Evolutionary conservation across 1,140 invertebrate species (phyloP), one percentile per base, ranked within the genome.

Genomic region (Elysia chlorotica): DNA sequence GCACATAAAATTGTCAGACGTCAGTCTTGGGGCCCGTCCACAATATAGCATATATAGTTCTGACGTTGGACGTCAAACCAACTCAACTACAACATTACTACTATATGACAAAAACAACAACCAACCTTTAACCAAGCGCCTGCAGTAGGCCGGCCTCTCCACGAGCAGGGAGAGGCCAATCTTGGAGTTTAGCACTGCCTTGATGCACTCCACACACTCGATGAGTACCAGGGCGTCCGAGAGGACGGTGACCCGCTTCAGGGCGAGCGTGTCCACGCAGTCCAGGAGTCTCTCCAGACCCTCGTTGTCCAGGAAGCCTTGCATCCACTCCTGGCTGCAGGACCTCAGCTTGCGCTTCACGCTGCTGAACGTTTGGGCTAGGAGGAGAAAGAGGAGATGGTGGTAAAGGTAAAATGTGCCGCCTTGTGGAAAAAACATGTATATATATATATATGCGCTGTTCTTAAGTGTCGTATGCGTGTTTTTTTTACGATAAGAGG

Each of bases 111-210:
- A n/a, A n/a, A n/a, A n/a, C n/a, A n/a, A n/a, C n/a, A n/a, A 53
- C 68, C 69, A 82, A 90, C 89, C 86, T 79, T 83, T 84, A 28
- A 87, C 83, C 14, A 90, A 82, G 70, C 88, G 85, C 28, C 83
- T 78, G 0, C 84, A 83, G 75, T 88, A 87, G 48, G 87, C 85
- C 2, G 78, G 69, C 37, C 88, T 82, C 31, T 87, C 80, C 1
- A 88, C 84, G n/a, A 91, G 85, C 73, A 86, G 87, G 23, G 88
- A 84, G 28, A 90, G 78, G 14, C 89, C 89, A 23, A 86, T 81
- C 70, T 84, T 84, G 0, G 88, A 89, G 78, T 90, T 90, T 79
- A 90, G 88, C 25, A 90, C 85, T 0, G 86, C 84, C 66, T 87
- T 84, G 65, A 90, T 76, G 69, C 69, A 71, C 28, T 71, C 57